Conservation (phyloP, 2,888 invertebrate species). For the Hydrotaea diabolus region DNA sequence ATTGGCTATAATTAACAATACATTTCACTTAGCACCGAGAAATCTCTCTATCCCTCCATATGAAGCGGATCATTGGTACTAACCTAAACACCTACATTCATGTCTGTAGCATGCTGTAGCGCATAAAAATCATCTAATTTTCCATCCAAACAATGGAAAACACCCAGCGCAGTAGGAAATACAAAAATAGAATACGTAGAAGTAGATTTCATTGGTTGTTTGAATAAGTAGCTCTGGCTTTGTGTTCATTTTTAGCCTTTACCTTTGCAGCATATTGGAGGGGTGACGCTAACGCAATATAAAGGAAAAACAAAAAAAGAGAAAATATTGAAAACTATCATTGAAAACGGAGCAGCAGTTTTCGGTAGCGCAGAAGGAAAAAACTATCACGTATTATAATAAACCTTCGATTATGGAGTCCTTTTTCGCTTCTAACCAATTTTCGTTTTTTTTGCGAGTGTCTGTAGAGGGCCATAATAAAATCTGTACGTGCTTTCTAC, state of each 20-base stretch:
- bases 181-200: slow-evolving; percentile 12
- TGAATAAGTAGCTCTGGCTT: slow-evolving; percentile 44
- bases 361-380: slow-evolving; percentile 30
- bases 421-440: slow-evolving; percentile 63
- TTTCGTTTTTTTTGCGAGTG: slow-evolving; percentile 6
- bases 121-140: slow-evolving; percentile 30
- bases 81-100: too few species aligned
- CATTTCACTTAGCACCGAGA: background rate
- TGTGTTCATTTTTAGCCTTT: slow-evolving; percentile 29
- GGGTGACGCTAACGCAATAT: background rate
- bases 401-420: slow-evolving; percentile 71
- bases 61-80: too few species aligned
- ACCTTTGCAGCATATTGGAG: background rate
- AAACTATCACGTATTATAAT: slow-evolving; percentile 70
- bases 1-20: too few species aligned
- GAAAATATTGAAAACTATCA: background rate
- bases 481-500: slow-evolving; percentile 60
- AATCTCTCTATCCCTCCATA: too few species aligned
- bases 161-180: background rate
- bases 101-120: background rate
- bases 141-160: slow-evolving; percentile 32
- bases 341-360: slow-evolving; percentile 33
- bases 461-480: slow-evolving; percentile 58
- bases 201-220: slow-evolving; percentile 50
- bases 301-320: background rate